Evolutionary conservation across 2,113 vertebrate genomes (phyloP), one percentile per base, ranked within the genome.

Genomic region (Megaleporinus macrocephalus): DNA sequence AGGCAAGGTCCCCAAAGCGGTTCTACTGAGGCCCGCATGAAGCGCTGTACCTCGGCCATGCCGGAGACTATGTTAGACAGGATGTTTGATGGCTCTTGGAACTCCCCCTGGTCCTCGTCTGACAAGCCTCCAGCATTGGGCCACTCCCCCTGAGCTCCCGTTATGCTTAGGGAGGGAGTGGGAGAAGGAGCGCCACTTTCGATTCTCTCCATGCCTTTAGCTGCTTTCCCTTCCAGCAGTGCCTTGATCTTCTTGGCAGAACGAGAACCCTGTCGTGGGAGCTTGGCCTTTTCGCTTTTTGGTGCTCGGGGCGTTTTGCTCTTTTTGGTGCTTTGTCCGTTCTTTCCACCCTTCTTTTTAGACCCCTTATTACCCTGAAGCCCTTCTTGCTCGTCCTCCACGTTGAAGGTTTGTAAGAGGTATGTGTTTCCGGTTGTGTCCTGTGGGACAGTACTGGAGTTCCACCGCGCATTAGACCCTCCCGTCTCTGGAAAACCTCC

Each of bases 21-120:
- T 90, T 99, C 98, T 36, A 99, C 98, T 76, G 98, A 99, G 84
- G 97, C 97, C 96, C 98, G 98, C 98, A 99, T 99, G 77, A 99
- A 98, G 89, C 97, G 95, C 93, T 99, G 98, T 59, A 99, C 98
- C 55, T 99, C 98, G 3, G 98, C 98, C 98, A 99, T 99, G 69
- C 98, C 98, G 5, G 98, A 99, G 1, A 98, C 98, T 74, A 99
- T 99, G 92, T 99, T 99, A 83, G 97, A 99, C 88, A 99, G 93
- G 92, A 99, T 99, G 92, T 99, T 99, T 83, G 97, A 99, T 73
- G 98, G 97, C 68, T 99, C 98, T 87, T 98, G 97, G 49, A 99
- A 99, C 92, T 99, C 98, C 89, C 97, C 94, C 93, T 99, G 97
- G 89, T 99, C 97, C 3, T 99, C 97, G 13, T 96, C 96, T 72